These are phyloP conservation scores for Girardinichthys multiradiatus DNA, from an alignment of 2,113 vertebrate genomes.

Conservation along the genomic window DNA sequence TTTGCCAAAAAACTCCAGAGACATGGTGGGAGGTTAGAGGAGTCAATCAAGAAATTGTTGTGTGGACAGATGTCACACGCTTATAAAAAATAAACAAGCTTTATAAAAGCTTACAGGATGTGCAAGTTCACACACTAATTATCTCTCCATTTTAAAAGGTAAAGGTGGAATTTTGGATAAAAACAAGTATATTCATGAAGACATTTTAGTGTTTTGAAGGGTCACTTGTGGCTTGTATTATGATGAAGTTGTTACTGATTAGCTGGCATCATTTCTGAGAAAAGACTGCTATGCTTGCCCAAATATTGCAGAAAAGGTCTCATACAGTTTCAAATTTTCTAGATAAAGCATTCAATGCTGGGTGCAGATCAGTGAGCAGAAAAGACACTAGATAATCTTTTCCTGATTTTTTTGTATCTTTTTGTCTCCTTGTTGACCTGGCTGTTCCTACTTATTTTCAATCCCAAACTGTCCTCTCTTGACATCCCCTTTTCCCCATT, in stretches of 20 bases:
- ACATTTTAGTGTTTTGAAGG: too few species aligned
- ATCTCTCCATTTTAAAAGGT: too few species aligned
- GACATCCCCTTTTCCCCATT: conserved; percentile 7
- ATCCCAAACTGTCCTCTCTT: conserved; percentile 21
- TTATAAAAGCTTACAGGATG: neutral
- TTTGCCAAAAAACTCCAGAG: conserved; percentile 26
- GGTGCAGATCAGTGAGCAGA: conserved; percentile 11
- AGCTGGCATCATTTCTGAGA: neutral
- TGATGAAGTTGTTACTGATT: too few species aligned
- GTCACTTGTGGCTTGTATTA: too few species aligned
- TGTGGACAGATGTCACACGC: conserved; percentile 18
- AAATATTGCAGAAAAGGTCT: conserved; percentile 4
- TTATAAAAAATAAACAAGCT: conserved; percentile 13
- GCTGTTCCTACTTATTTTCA: neutral
- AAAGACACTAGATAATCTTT: neutral
- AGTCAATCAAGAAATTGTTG: conserved; percentile 20
- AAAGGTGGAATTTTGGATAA: too few species aligned
- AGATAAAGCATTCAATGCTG: conserved; percentile 9
- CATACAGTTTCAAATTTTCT: conserved; percentile 8
- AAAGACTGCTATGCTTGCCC: neutral
- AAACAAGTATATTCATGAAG: too few species aligned
- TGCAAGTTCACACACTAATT: neutral
- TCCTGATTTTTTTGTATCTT: neutral
- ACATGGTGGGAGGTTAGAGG: conserved; percentile 18
- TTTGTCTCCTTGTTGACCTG: neutral